Base-by-base conservation (phyloP, 2,888 invertebrate species). In the Ichneumoninae sp. region DNA sequence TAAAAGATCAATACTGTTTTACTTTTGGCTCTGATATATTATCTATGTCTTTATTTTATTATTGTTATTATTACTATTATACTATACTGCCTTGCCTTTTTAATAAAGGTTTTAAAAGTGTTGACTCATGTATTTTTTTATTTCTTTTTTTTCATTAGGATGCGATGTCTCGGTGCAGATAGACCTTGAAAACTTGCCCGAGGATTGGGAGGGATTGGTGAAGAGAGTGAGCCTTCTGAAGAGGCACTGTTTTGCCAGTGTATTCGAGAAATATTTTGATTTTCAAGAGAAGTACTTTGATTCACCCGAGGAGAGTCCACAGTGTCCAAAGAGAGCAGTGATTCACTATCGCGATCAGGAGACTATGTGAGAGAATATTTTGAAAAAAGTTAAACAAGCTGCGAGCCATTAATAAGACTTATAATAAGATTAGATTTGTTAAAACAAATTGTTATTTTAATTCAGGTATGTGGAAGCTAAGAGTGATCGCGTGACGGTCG, bases 251-350 rank as follows among this genome's bases (percentile, higher is more conserved):
- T 99, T 99, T 94, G 99, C 99, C 66, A 99, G 99, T 19, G 99
- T 99, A 84, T 99, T 99, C 94, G 99, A 99, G 94, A 99, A 99
- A 93, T 99, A 99, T 95, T 99, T 99, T 94, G 97, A 99, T 93
- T 98, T 98, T 94, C 99, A 99, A 95, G 98, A 98, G 93, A 96
- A 97, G 89, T 99, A 99, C 95, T 99, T 99, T 94, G 97, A 98
- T 93, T 98, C 98, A 94, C 98, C 99, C 94, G 98, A 98, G 93
- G 96, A 97, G 89, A 89, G 87, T 81, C 99, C 98, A 0, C 97
- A 97, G 91, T 97, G 97, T 40, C 97, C 98, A 91, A 97, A 98
- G 94, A 96, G 98, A 90, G 99, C 99, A 82, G 98, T 99, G 88
- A 99, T 99, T 94, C 98, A 99, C 94, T 99, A 99, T 94, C 96